phyloP scores from a whole-genome alignment of 2,888 invertebrate species.

The Quadroppia sp. region DNA sequence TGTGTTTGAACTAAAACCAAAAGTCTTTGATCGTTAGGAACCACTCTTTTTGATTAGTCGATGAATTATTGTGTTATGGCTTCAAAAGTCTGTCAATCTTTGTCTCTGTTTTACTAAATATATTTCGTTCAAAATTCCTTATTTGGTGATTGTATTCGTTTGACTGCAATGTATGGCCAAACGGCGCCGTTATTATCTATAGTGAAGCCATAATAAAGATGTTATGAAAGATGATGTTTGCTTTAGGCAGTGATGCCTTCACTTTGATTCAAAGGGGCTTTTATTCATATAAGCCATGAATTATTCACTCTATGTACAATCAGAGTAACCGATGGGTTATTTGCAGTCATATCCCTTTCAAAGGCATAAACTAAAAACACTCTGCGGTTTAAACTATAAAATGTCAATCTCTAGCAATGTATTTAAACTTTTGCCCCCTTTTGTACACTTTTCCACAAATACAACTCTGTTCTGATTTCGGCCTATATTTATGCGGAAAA shows the following conservation, averaged over 20 bases:
- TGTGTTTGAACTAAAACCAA: background rate
- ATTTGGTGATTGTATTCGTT: slow-evolving; percentile 20
- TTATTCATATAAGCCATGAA: slow-evolving; percentile 22
- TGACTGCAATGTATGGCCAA: background rate
- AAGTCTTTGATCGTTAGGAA: slow-evolving; percentile 27
- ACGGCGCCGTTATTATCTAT: slow-evolving; percentile 33
- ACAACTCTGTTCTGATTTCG: background rate
- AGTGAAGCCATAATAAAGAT: slow-evolving; percentile 33
- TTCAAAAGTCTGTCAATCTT: slow-evolving; percentile 11
- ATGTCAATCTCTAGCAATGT: background rate
- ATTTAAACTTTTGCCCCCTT: background rate
- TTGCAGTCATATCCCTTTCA: slow-evolving; percentile 1
- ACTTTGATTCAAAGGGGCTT: background rate
- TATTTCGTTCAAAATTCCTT: slow-evolving; percentile 30
- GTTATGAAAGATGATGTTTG: slow-evolving; percentile 37
- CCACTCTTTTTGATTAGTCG: slow-evolving; percentile 26
- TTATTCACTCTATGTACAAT: slow-evolving; percentile 30
- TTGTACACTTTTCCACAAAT: background rate
- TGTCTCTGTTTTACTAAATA: background rate
- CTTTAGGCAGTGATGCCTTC: slow-evolving; percentile 25
- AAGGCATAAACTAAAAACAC: slow-evolving; percentile 9
- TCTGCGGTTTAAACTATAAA: slow-evolving; percentile 26
- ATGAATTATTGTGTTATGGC: slow-evolving; percentile 19
- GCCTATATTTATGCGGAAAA: background rate
- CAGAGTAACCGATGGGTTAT: slow-evolving; percentile 33